phyloP scores from a whole-genome alignment of 2,797 vertebrate species.

The Champsocephalus esox region DNA sequence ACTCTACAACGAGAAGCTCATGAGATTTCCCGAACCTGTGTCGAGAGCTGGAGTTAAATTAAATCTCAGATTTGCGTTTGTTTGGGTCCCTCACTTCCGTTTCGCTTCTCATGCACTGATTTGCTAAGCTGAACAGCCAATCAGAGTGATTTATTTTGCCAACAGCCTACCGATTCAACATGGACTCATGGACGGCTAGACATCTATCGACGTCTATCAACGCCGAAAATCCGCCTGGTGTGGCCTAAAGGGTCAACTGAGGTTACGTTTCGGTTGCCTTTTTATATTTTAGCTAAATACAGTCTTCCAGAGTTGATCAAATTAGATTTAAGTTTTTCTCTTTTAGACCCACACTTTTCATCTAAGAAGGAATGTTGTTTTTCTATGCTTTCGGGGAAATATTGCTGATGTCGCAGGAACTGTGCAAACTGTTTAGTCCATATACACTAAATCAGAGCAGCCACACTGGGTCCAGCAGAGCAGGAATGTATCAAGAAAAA shows the following conservation, averaged over 20 bases:
- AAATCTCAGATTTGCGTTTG: too few relatives aligned
- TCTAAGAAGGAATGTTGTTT: constrained; percentile 5
- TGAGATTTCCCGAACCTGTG: too few relatives aligned
- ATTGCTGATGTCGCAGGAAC: constrained; percentile 7
- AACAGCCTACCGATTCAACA: too few relatives aligned
- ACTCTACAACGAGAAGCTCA: too few relatives aligned
- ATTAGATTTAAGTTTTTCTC: not conserved
- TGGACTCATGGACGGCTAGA: too few relatives aligned
- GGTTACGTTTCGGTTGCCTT: not conserved
- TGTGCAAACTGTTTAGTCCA: not conserved
- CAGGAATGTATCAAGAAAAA: constrained; percentile 35
- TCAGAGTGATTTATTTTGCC: too few relatives aligned
- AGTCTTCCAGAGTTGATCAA: not conserved
- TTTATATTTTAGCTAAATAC: not conserved
- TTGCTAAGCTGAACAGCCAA: too few relatives aligned
- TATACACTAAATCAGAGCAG: constrained; percentile 1
- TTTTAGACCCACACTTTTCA: not conserved
- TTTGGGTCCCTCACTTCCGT: too few relatives aligned
- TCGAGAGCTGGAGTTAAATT: too few relatives aligned
- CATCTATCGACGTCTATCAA: too few relatives aligned
- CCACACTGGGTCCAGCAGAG: not conserved
- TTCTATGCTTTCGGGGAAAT: constrained; percentile 3
- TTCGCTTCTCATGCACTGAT: too few relatives aligned
- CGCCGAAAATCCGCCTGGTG: too few relatives aligned
- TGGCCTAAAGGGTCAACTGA: not conserved